Base-by-base conservation (phyloP, 2,113 vertebrate species). In the Ceyx cyanopectus region DNA sequence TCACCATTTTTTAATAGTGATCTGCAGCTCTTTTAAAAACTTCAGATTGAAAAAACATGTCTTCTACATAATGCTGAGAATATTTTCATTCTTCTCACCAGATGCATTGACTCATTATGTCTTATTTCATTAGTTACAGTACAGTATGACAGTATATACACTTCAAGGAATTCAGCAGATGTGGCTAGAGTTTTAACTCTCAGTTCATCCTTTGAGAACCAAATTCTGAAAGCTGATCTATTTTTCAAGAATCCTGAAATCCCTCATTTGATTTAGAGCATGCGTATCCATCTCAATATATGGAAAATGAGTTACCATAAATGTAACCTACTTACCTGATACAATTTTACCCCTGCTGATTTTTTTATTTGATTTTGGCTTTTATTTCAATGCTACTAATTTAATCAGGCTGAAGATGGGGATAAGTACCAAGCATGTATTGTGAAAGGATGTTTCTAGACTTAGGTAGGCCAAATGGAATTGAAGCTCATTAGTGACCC, bases 11-110 rank as follows among this genome's bases (percentile, higher is more conserved):
- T 69, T 66, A 51, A 41, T 8, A 17, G 5, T 34, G 6, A 21
- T 51, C 32, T 12, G 5, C 30, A 62, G 6, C 5, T 50, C 26
- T 79, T 79, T 83, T 58, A 65, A 60, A 72, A 68, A 51, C 20
- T n/a, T 82, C 14, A 13, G 13, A 29, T 75, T 75, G 27, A 69
- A 65, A 94, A 74, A 5, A 2, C 4, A 2, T 37, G 21, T 37
- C 21, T 78, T 75, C 51, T 34, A 48, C 8, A 41, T 62, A 89
- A 27, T 68, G 41, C 7, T 92, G 68, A 65, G 61, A 89, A 93
- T 62, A 19, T 85, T 93, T 88, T 81, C 40, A 66, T 85, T 90
- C 12, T 83, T 97, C 89, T 79, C 23, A 53, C 23, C 46, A 89
- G 45, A 27, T 85, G 20, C 45, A 73, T 81, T 92, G 79, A 66